A percentile compares a stretch with the other conserved stretches of the same genome.
Evolutionary conservation across 2,888 invertebrate genomes (phyloP).

Genomic region (Spisula solida): DNA sequence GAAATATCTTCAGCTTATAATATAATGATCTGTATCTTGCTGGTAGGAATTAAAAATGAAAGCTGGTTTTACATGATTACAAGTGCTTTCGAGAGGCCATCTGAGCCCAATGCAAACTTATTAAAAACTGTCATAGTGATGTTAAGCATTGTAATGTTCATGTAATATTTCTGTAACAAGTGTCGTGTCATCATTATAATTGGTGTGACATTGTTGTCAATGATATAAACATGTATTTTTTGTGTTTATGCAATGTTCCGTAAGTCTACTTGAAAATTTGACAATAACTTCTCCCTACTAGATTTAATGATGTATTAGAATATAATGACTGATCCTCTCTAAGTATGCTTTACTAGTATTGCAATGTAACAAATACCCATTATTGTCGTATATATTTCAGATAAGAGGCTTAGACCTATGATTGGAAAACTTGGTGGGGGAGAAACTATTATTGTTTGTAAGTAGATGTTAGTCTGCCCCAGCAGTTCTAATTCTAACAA

Average conservation of each 20-base stretch:
- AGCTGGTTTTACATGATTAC: slow-evolving; percentile 21
- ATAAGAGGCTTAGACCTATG: slow-evolving; percentile 46
- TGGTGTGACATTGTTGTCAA: slow-evolving; percentile 27
- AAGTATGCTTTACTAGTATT: slow-evolving; percentile 2
- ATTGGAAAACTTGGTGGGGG: slow-evolving; percentile 38
- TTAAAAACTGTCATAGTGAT: neutral
- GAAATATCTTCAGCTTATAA: neutral
- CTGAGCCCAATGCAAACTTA: neutral
- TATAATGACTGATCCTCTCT: slow-evolving; percentile 45
- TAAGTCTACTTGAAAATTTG: slow-evolving; percentile 3
- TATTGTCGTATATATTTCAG: slow-evolving; percentile 38
- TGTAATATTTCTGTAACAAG: slow-evolving; percentile 11
- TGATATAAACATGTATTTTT: slow-evolving; percentile 38
- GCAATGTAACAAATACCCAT: slow-evolving; percentile 38
- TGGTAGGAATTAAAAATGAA: slow-evolving; percentile 3
- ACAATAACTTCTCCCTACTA: slow-evolving; percentile 43
- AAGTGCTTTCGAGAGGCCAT: slow-evolving; percentile 2
- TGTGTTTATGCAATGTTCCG: slow-evolving; percentile 28
- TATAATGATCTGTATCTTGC: slow-evolving; percentile 4
- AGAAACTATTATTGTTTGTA: slow-evolving; percentile 6
- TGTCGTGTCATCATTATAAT: slow-evolving; percentile 44
- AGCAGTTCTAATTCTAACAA: slow-evolving; percentile 2
- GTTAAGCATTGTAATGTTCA: neutral
- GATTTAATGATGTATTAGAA: slow-evolving; percentile 39
- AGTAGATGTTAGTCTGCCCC: slow-evolving; percentile 3